Evolutionary conservation across 1,140 invertebrate species (phyloP).

Genomic region (Calliopsis andreniformis): DNA sequence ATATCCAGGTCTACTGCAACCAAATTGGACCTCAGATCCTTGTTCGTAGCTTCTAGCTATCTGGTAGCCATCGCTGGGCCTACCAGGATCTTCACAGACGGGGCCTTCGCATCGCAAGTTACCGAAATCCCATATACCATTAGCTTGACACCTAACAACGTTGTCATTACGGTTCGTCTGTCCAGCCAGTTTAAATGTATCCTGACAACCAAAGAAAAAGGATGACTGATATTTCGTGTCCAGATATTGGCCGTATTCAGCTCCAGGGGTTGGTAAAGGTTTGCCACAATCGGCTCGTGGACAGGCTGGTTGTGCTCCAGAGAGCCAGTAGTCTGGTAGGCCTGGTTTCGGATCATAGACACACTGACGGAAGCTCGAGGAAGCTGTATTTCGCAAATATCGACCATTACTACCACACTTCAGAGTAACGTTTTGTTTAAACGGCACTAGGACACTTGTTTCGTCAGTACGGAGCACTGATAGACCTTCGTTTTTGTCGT

Average conservation of each 20-base stretch:
- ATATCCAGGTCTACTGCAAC: conserved; percentile 94
- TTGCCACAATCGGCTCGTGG: conserved; percentile 93
- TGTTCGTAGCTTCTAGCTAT: conserved; percentile 95
- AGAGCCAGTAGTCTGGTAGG: conserved; percentile 95
- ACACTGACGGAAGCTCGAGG: conserved; percentile 94
- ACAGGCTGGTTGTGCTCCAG: conserved; percentile 92
- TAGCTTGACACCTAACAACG: conserved; percentile 94
- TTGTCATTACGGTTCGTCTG: conserved; percentile 95
- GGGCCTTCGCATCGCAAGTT: conserved; percentile 97
- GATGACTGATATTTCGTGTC: conserved; percentile 95
- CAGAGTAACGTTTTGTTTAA: conserved; percentile 94
- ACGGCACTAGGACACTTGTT: conserved; percentile 91
- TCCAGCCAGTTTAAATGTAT: conserved; percentile 96
- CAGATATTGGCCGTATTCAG: conserved; percentile 92
- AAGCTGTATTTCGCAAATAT: conserved; percentile 89
- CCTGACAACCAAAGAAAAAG: conserved; percentile 98
- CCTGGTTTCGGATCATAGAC: conserved; percentile 96
- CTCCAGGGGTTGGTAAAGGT: conserved; percentile 94
- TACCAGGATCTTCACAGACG: conserved; percentile 96
- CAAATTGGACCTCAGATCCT: conserved; percentile 94
- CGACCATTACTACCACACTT: conserved; percentile 90
- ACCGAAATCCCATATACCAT: conserved; percentile 98
- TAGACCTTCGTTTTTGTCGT: conserved; percentile 93
- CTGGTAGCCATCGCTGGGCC: conserved; percentile 95
- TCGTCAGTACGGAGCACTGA: conserved; percentile 88